Conservation (phyloP, 1,140 invertebrate species). For the Halesus radiatus region DNA sequence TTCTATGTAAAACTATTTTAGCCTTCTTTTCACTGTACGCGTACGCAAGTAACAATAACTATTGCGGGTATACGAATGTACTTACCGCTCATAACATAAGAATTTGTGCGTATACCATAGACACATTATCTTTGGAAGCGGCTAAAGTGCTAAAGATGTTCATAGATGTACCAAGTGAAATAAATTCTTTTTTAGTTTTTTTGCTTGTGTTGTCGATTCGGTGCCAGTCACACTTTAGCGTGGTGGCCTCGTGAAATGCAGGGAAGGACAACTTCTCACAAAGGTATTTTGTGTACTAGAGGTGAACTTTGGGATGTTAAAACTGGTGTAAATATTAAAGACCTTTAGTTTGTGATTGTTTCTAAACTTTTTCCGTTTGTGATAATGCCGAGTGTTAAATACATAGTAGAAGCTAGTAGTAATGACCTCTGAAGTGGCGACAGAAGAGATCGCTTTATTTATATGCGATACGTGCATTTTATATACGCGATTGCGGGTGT, state of each 20-base stretch:
- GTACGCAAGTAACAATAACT: no score
- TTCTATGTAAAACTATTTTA: no score
- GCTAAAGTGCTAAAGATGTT: constrained; percentile 22
- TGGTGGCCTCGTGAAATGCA: constrained; percentile 64
- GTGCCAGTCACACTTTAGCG: constrained; percentile 37
- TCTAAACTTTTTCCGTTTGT: background rate
- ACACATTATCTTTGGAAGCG: background rate
- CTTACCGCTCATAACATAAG: no score
- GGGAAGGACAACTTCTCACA: constrained; percentile 66
- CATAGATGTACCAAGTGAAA: constrained; percentile 20
- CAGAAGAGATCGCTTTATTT: constrained; percentile 38
- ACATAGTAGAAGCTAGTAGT: constrained; percentile 34
- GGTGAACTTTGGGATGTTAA: background rate
- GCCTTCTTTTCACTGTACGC: no score
- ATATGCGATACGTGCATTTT: constrained; percentile 29
- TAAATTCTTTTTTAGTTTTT: background rate
- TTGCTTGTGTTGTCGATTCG: background rate
- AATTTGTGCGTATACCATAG: no score
- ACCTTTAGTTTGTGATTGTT: constrained; percentile 15
- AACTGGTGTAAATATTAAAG: background rate
- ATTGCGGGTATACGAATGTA: no score
- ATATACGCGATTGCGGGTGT: constrained; percentile 32
- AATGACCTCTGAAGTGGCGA: constrained; percentile 47
- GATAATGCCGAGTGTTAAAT: constrained; percentile 8
- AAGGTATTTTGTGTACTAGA: constrained; percentile 59